Base-by-base conservation (phyloP, 2,113 vertebrate genomes). In the Microcebus ravelobensis region DNA sequence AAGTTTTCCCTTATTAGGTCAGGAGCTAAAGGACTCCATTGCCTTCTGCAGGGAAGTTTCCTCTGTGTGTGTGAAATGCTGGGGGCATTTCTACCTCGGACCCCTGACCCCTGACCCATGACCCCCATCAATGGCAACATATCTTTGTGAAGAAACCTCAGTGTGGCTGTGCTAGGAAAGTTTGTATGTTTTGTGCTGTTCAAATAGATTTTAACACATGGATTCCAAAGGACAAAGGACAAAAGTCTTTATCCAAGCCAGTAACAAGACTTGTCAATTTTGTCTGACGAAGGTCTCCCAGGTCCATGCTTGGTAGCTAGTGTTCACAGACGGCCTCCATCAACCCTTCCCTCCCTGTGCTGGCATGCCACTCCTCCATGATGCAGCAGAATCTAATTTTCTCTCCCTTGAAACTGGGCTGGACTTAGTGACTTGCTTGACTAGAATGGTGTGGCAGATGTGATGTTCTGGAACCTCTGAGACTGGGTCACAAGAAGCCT, bases 321-420 rank as follows among this genome's bases (percentile, higher is more conserved):
- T 1, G 1, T 52, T 48, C 90, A 6, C 36, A 12, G 17, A 39
- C 0, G 8, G 55, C 27, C 7, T 3, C 74, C 6, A 0, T 4
- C 67, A 29, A 2, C 23, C 29, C 52, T 79, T 34, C 15, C 63
- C 8, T 59, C 90, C 11, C 1, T 0, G 17, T 13, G 25, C 5
- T 6, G 5, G 27, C 1, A 15, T 12, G 4, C 13, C 34, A 63
- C 17, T 39, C 59, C 13, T 67, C 23, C 7, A 0, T 5, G 61
- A 23, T 10, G n/a, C 34, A 23, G 20, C 0, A 6, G 68, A 17
- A 20, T 45, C 25, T 59, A 11, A 34, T 59, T 50, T n/a, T 59
- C 45, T 21, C n/a, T 73, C 39, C 50, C 29, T 39, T 9, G 48
- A 68, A 77, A 29, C 34, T 27, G 21, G 7, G 8, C 59, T 45